These are phyloP conservation scores for Chymomyza caudatula DNA, from an alignment of 2,888 invertebrate species.

Conservation along the genomic window DNA sequence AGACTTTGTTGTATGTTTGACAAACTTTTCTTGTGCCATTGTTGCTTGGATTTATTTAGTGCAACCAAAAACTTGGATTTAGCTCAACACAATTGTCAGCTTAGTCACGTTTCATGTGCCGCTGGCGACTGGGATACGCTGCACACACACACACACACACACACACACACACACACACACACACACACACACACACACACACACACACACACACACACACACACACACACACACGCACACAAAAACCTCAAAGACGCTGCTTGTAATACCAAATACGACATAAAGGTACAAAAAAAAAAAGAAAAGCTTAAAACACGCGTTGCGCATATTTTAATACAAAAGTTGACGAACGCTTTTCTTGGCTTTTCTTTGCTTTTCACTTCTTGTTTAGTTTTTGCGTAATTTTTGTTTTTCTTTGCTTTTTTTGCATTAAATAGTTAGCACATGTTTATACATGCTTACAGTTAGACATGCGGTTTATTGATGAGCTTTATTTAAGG, in stretches of 20 bases:
- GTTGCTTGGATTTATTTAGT: not conserved
- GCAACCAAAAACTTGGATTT: not conserved
- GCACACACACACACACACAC: not conserved
- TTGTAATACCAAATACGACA: not conserved
- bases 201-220: not conserved
- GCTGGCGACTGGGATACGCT: not conserved
- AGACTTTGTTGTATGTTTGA: not conserved
- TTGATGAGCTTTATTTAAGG: too few species aligned
- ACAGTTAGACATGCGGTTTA: too few species aligned
- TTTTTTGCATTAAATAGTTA: not conserved
- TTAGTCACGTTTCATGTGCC: slow-evolving; percentile 4
- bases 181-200: slow-evolving; percentile 5
- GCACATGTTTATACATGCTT: not conserved
- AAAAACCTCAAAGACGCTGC: not conserved
- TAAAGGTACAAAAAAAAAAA: not conserved
- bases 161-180: slow-evolving; percentile 4
- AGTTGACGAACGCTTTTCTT: slow-evolving; percentile 49
- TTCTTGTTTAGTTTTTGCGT: slow-evolving; percentile 49
- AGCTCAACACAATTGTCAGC: not conserved
- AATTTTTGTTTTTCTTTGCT: not conserved
- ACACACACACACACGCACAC: slow-evolving; percentile 7
- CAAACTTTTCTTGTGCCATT: not conserved
- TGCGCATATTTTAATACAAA: slow-evolving; percentile 23
- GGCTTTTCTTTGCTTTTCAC: slow-evolving; percentile 69
- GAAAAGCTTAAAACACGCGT: not conserved